Conservation (phyloP, 1,140 invertebrate genomes). For the Cepaea nemoralis region DNA sequence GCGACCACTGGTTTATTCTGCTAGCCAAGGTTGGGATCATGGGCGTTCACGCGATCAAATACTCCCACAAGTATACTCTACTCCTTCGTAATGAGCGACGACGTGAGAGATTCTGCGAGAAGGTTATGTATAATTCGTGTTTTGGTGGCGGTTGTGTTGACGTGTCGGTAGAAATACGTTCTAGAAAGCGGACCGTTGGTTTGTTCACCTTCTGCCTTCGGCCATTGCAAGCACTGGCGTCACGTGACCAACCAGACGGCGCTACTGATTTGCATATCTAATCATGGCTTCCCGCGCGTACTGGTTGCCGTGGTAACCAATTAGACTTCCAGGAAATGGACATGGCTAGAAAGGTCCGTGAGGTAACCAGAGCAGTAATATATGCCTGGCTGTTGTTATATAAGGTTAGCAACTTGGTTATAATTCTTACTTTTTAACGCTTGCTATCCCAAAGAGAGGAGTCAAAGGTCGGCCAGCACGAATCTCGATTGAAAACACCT, state of each 20-base stretch:
- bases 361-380: no score
- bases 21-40: not conserved
- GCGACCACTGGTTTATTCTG: not conserved
- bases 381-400: no score
- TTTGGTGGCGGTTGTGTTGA: no score
- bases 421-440: no score
- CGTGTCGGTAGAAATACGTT: no score
- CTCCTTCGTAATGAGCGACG: not conserved
- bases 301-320: not conserved
- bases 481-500: no score
- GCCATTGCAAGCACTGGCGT: not conserved
- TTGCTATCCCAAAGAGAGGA: no score
- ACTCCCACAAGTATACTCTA: not conserved
- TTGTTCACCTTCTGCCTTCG: not conserved
- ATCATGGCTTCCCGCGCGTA: not conserved
- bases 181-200: not conserved
- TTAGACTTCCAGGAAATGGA: no score
- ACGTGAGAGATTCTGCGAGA: not conserved
- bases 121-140: not conserved
- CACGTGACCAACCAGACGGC: not conserved
- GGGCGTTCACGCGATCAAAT: not conserved
- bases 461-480: no score
- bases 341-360: no score
- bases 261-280: not conserved
- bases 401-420: no score